Base-by-base conservation (phyloP, 2,888 invertebrate species). In the Sarcophaga rosellei region DNA sequence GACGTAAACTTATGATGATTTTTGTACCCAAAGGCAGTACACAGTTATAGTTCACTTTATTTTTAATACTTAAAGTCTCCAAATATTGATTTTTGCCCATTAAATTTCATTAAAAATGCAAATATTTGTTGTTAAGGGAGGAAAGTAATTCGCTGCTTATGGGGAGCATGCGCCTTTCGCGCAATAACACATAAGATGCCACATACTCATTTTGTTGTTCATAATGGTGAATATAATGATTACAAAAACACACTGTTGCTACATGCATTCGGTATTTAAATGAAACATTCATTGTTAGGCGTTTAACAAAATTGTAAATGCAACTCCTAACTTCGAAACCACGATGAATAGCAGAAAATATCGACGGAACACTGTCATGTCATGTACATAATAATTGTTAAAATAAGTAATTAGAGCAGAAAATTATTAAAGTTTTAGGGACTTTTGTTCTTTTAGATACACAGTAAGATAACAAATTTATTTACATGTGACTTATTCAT, bases 161-260 rank as follows among this genome's bases (percentile, higher is more conserved):
- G 78, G 44, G 45, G 69, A 65, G 45, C 69, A 84, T 84, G 86
- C 86, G 86, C 86, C 3, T 20, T 69, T 4, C 35, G 35, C 8
- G 10, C 8, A 8, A 35, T 35, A 35, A 35, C 35, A 35, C 35
- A 35, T 35, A 35, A 35, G 8, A 35, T 35, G 35, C 35, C 35
- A 35, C 35, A 35, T 35, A 35, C 35, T 35, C 10, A 35, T 35
- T 35, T 4, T 10, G 1, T 74, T 35, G 20, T 25, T 21, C 25
- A 47, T 11, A n/a, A 61, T 74, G 73, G 77, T 65, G 70, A 70
- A 77, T 59, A 17, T 10, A 53, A 65, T 47, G 17, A 53, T 79
- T 70, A 80, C 35, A 84, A 66, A 84, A 15, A 53, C 35, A 86
- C 74, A 78, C 74, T 81, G 86, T 86, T 86, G 84, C 86, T 79